Conservation (phyloP, 1,140 invertebrate species). For the Oedothorax gibbosus region DNA sequence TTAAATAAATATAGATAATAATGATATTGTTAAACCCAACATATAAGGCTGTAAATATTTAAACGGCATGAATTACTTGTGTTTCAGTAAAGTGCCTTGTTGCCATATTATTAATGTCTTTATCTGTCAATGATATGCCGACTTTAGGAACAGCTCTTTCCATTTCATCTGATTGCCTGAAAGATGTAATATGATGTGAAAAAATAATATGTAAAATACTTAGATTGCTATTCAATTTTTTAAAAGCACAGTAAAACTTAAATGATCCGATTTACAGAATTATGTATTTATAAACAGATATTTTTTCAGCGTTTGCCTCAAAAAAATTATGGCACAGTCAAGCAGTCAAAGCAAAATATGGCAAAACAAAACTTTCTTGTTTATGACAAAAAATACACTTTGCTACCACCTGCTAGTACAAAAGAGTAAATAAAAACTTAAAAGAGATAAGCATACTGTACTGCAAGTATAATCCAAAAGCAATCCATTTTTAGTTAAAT, state of each 20-base stretch:
- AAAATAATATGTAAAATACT: too few species aligned
- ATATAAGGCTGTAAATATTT: background rate
- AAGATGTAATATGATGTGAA: too few species aligned
- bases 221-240: too few species aligned
- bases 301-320: too few species aligned
- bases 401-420: background rate
- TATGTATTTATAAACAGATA: background rate
- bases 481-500: too few species aligned
- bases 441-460: too few species aligned
- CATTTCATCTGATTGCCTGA: conserved; percentile 83
- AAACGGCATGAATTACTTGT: conserved; percentile 70
- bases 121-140: conserved; percentile 77
- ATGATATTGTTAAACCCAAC: too few species aligned
- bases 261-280: conserved; percentile 10
- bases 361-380: too few species aligned
- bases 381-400: background rate
- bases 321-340: too few species aligned
- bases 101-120: conserved; percentile 81
- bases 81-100: conserved; percentile 82
- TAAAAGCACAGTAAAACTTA: conserved; percentile 42
- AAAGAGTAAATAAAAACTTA: background rate
- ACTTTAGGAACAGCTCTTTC: conserved; percentile 76
- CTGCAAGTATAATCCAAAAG: too few species aligned
- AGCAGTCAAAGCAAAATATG: too few species aligned
- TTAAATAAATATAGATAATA: too few species aligned